These are phyloP conservation scores for Homarus gammarus DNA, from an alignment of 2,888 invertebrate species.

Conservation along the genomic window DNA sequence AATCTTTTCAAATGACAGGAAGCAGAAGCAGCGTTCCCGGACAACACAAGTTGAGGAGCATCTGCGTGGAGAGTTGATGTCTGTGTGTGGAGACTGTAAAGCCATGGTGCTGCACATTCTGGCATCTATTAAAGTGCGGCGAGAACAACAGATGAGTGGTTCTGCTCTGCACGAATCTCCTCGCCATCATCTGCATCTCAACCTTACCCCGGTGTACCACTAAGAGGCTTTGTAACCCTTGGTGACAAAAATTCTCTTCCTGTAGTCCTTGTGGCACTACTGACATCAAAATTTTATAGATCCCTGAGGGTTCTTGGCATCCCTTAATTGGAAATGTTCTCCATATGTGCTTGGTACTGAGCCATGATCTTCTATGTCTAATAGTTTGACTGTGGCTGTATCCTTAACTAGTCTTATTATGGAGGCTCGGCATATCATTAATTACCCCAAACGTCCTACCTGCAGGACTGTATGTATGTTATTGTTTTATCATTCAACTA, in stretches of 20 bases:
- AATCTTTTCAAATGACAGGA: conserved; percentile 25
- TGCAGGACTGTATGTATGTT: background rate
- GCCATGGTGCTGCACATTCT: conserved; percentile 78
- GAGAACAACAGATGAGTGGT: conserved; percentile 56
- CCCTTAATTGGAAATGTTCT: background rate
- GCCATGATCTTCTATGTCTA: background rate
- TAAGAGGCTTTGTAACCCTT: background rate
- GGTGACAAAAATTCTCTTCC: background rate
- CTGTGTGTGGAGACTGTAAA: conserved; percentile 80
- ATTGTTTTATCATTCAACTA: background rate
- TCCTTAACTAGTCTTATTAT: conserved; percentile 3
- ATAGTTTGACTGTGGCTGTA: background rate
- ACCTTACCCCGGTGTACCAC: conserved; percentile 63
- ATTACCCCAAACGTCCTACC: background rate
- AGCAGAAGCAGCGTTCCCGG: conserved; percentile 64
- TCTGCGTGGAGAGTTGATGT: conserved; percentile 78
- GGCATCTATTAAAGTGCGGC: conserved; percentile 70
- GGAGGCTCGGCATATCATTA: conserved; percentile 6
- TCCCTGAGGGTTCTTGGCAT: background rate
- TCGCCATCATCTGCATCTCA: conserved; percentile 61
- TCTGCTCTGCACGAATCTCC: conserved; percentile 55
- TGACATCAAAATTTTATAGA: background rate
- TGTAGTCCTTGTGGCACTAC: background rate
- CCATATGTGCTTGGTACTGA: background rate
- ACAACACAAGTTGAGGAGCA: conserved; percentile 54